A percentile compares a stretch with the other conserved stretches of the same genome.
Evolutionary conservation across 2,888 invertebrate genomes (phyloP).

Genomic region (Chaetogeoica ovagalla): DNA sequence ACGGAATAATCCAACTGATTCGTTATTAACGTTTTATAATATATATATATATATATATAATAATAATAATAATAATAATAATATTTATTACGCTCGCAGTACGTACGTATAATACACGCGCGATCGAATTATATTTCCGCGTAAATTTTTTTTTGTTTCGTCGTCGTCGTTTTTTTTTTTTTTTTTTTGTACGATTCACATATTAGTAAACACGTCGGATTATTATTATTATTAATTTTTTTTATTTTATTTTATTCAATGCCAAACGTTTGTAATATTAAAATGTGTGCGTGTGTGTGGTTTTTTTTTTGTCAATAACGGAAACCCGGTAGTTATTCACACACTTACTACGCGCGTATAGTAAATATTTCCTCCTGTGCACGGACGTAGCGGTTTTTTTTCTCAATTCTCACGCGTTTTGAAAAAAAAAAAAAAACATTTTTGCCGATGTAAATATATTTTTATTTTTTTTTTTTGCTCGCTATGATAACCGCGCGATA

Average conservation of each 20-base stretch:
- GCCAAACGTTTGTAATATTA: neutral
- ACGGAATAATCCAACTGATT: too few relatives aligned
- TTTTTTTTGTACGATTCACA: neutral
- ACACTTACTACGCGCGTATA: neutral
- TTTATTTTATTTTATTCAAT: neutral
- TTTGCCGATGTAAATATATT: conserved; percentile 36
- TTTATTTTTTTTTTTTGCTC: neutral
- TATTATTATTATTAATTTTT: neutral
- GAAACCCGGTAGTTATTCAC: conserved; percentile 15
- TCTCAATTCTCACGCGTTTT: conserved; percentile 42
- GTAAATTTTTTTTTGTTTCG: too few relatives aligned
- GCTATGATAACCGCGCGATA: conserved; percentile 24
- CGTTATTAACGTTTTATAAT: too few relatives aligned
- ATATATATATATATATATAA: too few relatives aligned
- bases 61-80: too few relatives aligned
- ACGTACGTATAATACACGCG: too few relatives aligned
- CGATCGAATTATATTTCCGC: too few relatives aligned
- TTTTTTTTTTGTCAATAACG: conserved; percentile 19
- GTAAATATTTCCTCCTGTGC: conserved; percentile 12
- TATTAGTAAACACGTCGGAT: neutral
- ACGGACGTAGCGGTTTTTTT: conserved; percentile 25
- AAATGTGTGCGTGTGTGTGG: neutral
- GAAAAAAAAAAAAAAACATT: neutral
- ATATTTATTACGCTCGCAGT: too few relatives aligned
- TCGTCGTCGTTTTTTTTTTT: too few relatives aligned